Percentiles rank a stretch among this genome's conserved stretches.
Conservation (phyloP, 1,140 invertebrate genomes). For the Polypedilum vanderplanki region DNA sequence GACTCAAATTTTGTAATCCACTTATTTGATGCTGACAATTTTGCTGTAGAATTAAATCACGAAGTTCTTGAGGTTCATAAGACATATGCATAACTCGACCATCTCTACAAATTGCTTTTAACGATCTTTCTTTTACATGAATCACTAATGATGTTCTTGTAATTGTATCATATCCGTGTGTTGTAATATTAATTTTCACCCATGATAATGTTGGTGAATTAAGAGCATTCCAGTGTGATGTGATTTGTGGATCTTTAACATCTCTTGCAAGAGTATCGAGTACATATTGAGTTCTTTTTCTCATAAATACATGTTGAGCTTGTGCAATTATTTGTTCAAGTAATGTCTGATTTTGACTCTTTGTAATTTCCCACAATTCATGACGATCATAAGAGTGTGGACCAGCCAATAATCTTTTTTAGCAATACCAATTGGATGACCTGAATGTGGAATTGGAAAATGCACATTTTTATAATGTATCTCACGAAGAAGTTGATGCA, state of each 20-base stretch:
- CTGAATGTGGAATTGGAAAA: slow-evolving; percentile 76
- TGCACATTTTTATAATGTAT: slow-evolving; percentile 88
- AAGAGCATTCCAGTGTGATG: slow-evolving; percentile 90
- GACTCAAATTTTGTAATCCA: slow-evolving; percentile 77
- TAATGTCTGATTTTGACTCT: slow-evolving; percentile 64
- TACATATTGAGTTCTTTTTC: slow-evolving; percentile 82
- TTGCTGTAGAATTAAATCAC: slow-evolving; percentile 91
- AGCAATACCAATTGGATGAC: slow-evolving; percentile 57
- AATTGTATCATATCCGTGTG: slow-evolving; percentile 78
- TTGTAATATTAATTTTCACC: slow-evolving; percentile 89
- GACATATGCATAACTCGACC: slow-evolving; percentile 86
- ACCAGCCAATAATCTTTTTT: slow-evolving; percentile 83
- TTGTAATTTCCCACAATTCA: slow-evolving; percentile 80
- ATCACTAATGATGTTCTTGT: slow-evolving; percentile 79
- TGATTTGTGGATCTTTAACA: slow-evolving; percentile 88
- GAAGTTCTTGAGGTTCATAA: slow-evolving; percentile 87
- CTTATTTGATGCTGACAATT: slow-evolving; percentile 90
- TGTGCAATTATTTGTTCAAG: slow-evolving; percentile 96
- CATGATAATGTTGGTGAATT: slow-evolving; percentile 88
- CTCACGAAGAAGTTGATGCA: slow-evolving; percentile 87
- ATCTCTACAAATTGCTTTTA: slow-evolving; percentile 87
- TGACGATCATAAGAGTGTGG: slow-evolving; percentile 80
- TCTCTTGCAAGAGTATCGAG: slow-evolving; percentile 89
- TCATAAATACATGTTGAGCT: slow-evolving; percentile 90
- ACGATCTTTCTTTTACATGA: slow-evolving; percentile 86